Percentiles rank a stretch among this genome's conserved stretches.
These are phyloP conservation scores for Alviniconcha strummeri DNA, from an alignment of 2,888 invertebrate genomes.

Conservation along the genomic window DNA sequence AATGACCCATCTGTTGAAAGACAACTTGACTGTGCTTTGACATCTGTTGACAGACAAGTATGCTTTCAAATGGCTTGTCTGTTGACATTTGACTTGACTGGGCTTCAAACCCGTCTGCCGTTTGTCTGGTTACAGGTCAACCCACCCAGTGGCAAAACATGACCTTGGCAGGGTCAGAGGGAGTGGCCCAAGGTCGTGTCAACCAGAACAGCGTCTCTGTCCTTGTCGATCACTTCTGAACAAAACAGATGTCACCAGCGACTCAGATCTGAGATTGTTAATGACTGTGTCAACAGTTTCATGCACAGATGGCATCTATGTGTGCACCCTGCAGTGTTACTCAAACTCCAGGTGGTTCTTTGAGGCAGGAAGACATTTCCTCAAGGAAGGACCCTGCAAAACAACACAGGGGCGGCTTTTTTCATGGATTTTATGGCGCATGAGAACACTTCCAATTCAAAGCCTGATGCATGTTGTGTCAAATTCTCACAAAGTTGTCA, in stretches of 20 bases:
- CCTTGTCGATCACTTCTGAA: conserved; percentile 90
- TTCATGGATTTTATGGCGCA: too few species aligned
- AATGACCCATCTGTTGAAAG: too few species aligned
- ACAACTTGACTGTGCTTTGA: too few species aligned
- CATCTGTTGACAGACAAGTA: too few species aligned
- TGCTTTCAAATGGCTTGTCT: too few species aligned
- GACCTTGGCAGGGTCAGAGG: conserved; percentile 89
- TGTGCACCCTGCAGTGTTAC: too few species aligned
- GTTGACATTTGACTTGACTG: too few species aligned
- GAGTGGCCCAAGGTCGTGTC: conserved; percentile 81
- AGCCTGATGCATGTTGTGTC: too few species aligned
- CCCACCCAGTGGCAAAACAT: conserved; percentile 85
- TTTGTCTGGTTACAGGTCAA: conserved; percentile 63
- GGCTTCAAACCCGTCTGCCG: too few species aligned
- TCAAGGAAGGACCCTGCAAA: not conserved
- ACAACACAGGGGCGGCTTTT: not conserved
- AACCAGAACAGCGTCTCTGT: conserved; percentile 92
- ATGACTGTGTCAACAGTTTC: not conserved
- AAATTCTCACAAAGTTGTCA: too few species aligned
- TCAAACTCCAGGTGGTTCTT: not conserved
- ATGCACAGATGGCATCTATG: not conserved
- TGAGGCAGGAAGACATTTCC: not conserved
- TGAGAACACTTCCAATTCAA: too few species aligned
- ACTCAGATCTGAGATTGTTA: not conserved
- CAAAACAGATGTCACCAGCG: not conserved